Evolutionary conservation across 92 coral and sea anemone species (phyloP).

Genomic region (Hydrozoanthus gracilis): DNA sequence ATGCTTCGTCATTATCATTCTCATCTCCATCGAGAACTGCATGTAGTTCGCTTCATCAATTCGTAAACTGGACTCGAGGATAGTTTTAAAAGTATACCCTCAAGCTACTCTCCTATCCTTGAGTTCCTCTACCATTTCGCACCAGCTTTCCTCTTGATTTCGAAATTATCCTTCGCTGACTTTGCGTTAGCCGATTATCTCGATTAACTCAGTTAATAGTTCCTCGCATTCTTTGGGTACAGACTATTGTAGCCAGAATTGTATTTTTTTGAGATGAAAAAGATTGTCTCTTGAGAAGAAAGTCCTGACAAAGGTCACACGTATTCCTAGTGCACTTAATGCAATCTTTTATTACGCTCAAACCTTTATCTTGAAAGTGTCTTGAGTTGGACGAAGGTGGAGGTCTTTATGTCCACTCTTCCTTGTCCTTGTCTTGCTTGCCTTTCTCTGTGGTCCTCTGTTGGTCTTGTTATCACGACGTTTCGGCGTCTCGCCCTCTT

Average conservation of each 20-base stretch:
- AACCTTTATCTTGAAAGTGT: no score
- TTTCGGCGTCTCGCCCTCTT: no score
- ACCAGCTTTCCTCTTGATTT: slow-evolving; percentile 37
- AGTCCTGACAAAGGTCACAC: slow-evolving; percentile 8
- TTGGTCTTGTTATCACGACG: no score
- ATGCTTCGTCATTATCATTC: slow-evolving; percentile 58
- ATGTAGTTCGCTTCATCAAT: background rate
- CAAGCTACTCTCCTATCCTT: slow-evolving; percentile 10
- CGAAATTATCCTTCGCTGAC: slow-evolving; percentile 46
- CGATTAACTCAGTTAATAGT: slow-evolving; percentile 50
- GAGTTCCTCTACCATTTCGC: slow-evolving; percentile 24
- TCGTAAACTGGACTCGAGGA: slow-evolving; percentile 34
- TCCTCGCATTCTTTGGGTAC: slow-evolving; percentile 24
- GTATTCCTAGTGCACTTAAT: background rate
- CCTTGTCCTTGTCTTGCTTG: no score
- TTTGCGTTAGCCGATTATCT: slow-evolving; percentile 50
- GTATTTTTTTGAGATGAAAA: no score
- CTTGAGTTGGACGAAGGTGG: no score
- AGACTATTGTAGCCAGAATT: no score
- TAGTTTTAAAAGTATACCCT: slow-evolving; percentile 50
- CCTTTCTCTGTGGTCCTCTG: no score
- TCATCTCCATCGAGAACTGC: slow-evolving; percentile 39
- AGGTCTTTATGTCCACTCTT: no score
- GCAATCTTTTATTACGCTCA: background rate
- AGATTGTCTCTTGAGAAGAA: background rate